Evolutionary conservation across 2,797 vertebrate genomes (phyloP), one percentile per base, ranked within the genome.

Genomic region (Ceyx erithaca): DNA sequence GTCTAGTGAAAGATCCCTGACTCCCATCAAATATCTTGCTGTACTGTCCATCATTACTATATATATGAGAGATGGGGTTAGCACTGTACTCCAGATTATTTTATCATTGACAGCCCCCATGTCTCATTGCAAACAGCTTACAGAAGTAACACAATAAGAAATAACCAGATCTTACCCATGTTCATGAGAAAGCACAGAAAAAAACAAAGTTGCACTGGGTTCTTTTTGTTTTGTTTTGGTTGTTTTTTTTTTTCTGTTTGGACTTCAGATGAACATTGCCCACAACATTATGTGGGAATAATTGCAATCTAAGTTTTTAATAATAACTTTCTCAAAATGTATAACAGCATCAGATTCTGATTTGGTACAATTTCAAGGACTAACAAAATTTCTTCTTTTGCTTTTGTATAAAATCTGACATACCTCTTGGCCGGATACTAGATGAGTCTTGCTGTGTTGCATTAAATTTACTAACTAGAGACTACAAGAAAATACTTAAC

Each of bases 381-480:
- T 66, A 69, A 66, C 4, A 40, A 54, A 81, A 31, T 12, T 15
- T 16, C 7, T 58, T 55, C 3, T 79, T 87, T 80, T 64, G 4
- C 8, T 86, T 88, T 12, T 21, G 6, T 79, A 21, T 61, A 63
- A 61, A 33, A 77, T 58, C 30, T 77, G 57, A 26, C 15, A 68
- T 6, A 57, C 23, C 6, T 23, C 1, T 48, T 6, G 23, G 8
- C 11, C 58, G 22, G 8, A 23, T 81, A 61, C 40, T 58, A 68
- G 43, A 63, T 0, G 0, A 57, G 1, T 40, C 23, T 45, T 40
- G 6, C 31, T 66, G 45, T 54, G 67, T n/a, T 26, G 37, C 7
- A 28, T 45, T 41, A 58, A 12, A 68, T 80, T 77, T 64, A 48
- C 20, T 59, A 62, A 72, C 7, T 61, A 23, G 7, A 70, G 5